A percentile compares a stretch with the other conserved stretches of the same genome.
phyloP scores from a whole-genome alignment of 2,797 vertebrate genomes.

The Melanotaenia trifasciata region DNA sequence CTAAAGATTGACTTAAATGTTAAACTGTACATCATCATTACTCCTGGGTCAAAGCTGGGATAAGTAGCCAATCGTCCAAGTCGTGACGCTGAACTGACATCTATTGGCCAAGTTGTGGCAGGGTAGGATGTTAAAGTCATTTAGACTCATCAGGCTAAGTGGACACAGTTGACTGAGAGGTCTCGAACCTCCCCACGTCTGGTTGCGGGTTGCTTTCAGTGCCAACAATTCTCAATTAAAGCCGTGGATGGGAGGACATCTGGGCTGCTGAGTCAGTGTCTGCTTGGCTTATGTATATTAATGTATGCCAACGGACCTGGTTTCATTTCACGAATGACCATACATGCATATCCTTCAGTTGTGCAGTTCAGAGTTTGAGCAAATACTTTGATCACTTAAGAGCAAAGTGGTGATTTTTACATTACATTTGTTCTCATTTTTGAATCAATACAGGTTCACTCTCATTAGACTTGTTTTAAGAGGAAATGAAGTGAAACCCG shows the following conservation, averaged over 20 bases:
- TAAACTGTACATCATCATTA: slow-evolving; percentile 79
- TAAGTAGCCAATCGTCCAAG: slow-evolving; percentile 76
- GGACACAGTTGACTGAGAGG: slow-evolving; percentile 80
- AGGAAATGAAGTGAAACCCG: neutral
- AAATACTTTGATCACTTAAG: slow-evolving; percentile 8
- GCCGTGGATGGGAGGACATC: slow-evolving; percentile 67
- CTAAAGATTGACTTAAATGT: slow-evolving; percentile 68
- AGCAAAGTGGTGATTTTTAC: slow-evolving; percentile 3
- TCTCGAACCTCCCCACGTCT: slow-evolving; percentile 75
- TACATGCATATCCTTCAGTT: slow-evolving; percentile 37
- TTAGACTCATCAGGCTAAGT: slow-evolving; percentile 83
- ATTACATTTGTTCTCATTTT: neutral
- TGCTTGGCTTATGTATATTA: slow-evolving; percentile 60
- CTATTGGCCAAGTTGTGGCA: slow-evolving; percentile 72
- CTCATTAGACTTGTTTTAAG: neutral
- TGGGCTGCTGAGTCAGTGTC: slow-evolving; percentile 54
- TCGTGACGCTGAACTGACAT: slow-evolving; percentile 77
- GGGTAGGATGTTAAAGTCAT: slow-evolving; percentile 80
- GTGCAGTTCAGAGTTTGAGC: slow-evolving; percentile 7
- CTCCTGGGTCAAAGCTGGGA: slow-evolving; percentile 69
- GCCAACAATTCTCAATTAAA: slow-evolving; percentile 73
- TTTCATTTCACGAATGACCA: slow-evolving; percentile 44
- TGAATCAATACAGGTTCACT: neutral
- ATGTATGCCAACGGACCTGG: slow-evolving; percentile 36
- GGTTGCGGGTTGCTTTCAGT: slow-evolving; percentile 67